Evolutionary conservation across 2,888 invertebrate species (phyloP).

Genomic region (Sabatieria punctata): DNA sequence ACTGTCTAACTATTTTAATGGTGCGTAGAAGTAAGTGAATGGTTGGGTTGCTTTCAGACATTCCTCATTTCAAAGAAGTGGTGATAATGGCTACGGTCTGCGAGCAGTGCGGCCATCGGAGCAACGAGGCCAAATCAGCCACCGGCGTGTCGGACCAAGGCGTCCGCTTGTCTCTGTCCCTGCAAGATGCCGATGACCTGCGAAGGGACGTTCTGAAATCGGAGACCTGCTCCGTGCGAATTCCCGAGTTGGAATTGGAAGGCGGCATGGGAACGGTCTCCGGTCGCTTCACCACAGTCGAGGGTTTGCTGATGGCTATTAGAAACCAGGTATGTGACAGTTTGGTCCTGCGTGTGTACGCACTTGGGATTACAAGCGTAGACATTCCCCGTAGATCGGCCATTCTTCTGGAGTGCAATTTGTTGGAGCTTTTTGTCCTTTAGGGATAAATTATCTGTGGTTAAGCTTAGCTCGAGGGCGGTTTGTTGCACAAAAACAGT

Average conservation of each 20-base stretch:
- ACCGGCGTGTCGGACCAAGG: slow-evolving; percentile 68
- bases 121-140: slow-evolving; percentile 90
- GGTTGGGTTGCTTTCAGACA: slow-evolving; percentile 44
- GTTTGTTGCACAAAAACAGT: no score
- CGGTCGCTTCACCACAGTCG: slow-evolving; percentile 84
- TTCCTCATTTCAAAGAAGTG: slow-evolving; percentile 93
- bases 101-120: slow-evolving; percentile 69
- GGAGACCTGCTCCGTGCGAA: slow-evolving; percentile 56
- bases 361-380: no score
- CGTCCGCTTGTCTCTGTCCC: slow-evolving; percentile 52
- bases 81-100: slow-evolving; percentile 92
- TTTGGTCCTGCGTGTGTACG: no score
- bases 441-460: no score
- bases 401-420: no score
- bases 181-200: slow-evolving; percentile 57
- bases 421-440: no score
- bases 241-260: slow-evolving; percentile 74
- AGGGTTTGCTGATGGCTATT: slow-evolving; percentile 64
- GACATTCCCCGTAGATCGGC: no score
- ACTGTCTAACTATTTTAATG: no score
- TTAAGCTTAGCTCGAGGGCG: no score
- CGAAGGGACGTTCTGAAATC: slow-evolving; percentile 84
- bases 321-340: slow-evolving; percentile 40
- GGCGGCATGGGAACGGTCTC: slow-evolving; percentile 61
- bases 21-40: no score